Conservation (phyloP, 2,888 invertebrate genomes). For the Noctua fimbriata region DNA sequence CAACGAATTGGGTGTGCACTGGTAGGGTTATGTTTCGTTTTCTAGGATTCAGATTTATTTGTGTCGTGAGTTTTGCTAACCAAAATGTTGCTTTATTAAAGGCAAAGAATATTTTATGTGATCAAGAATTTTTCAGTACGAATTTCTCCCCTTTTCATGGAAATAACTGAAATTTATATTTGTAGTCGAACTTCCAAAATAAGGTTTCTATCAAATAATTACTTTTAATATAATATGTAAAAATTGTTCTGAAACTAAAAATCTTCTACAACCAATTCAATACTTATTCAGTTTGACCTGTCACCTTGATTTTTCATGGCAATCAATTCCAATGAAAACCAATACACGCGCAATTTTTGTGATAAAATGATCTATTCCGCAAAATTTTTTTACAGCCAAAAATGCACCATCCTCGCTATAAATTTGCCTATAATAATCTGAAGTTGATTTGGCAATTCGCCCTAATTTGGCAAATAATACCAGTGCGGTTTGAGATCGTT, state of each 20-base stretch:
- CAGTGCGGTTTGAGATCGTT: constrained; percentile 46
- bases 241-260: background rate
- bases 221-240: background rate
- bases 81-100: constrained; percentile 12
- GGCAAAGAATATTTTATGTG: background rate
- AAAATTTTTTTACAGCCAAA: background rate
- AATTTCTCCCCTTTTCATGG: background rate
- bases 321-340: background rate
- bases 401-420: constrained; percentile 20
- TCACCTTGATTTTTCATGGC: too few relatives aligned
- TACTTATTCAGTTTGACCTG: background rate
- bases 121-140: background rate
- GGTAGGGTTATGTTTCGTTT: constrained; percentile 57
- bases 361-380: background rate
- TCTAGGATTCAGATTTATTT: constrained; percentile 61
- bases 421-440: constrained; percentile 43
- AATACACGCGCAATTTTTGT: background rate
- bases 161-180: background rate
- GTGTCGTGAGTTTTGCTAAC: constrained; percentile 41
- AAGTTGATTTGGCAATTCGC: constrained; percentile 65
- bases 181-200: background rate
- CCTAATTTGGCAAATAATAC: constrained; percentile 63
- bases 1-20: constrained; percentile 61
- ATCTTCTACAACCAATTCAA: background rate
- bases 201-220: background rate